A percentile compares a stretch with the other conserved stretches of the same genome.
Conservation (phyloP, 2,113 vertebrate species). For the Dendropsophus ebraccatus region DNA sequence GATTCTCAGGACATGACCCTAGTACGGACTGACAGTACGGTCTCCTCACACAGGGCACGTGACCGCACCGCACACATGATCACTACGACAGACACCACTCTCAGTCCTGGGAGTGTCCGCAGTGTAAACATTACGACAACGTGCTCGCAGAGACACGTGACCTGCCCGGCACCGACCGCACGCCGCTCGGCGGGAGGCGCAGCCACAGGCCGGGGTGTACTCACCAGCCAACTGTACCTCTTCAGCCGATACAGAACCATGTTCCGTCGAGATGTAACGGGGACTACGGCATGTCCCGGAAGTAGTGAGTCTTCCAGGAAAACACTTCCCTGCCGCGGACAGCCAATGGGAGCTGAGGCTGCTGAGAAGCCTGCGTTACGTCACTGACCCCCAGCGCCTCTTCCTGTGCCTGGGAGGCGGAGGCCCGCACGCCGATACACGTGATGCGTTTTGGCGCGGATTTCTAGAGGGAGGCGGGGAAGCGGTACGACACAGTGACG, state of each 20-base stretch:
- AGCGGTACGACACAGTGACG: neutral
- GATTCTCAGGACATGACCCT: no score
- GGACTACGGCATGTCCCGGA: neutral
- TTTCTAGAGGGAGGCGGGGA: neutral
- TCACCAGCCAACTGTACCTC: conserved; percentile 20
- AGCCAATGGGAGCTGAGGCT: neutral
- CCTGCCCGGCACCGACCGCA: neutral
- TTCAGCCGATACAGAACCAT: conserved; percentile 15
- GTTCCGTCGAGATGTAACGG: neutral
- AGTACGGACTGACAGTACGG: no score
- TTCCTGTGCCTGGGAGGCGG: neutral
- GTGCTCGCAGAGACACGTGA: neutral
- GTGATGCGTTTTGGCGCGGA: neutral
- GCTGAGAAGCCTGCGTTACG: neutral
- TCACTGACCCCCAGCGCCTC: neutral
- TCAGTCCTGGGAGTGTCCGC: neutral
- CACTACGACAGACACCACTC: neutral
- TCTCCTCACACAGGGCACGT: no score
- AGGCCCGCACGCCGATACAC: neutral
- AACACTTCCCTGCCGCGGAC: conserved; percentile 10
- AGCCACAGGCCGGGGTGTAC: neutral
- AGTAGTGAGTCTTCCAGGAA: conserved; percentile 17
- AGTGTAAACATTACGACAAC: neutral
- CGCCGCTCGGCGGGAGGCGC: neutral
- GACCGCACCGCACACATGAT: neutral